Conservation (phyloP, 2,888 invertebrate genomes). For the Acleris holmiana region DNA sequence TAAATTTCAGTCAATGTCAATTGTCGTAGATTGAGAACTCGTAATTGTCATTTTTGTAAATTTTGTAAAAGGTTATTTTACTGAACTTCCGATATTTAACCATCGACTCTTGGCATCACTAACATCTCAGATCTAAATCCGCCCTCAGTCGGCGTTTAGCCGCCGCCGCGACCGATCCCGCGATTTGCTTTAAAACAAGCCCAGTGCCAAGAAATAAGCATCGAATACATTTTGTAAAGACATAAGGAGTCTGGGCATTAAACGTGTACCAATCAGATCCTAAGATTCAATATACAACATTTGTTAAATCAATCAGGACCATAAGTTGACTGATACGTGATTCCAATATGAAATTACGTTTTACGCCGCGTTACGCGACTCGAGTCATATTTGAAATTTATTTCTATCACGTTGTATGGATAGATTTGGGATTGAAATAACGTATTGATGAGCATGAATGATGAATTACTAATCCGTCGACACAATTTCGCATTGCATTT, state of each 20-base stretch:
- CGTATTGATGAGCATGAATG: conserved; percentile 12
- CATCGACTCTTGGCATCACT: conserved; percentile 52
- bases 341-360: no score
- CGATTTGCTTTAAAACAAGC: conserved; percentile 23
- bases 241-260: no score
- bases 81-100: conserved; percentile 39
- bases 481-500: conserved; percentile 8
- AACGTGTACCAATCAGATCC: not conserved
- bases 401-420: conserved; percentile 1
- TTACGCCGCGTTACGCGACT: no score
- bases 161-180: conserved; percentile 48
- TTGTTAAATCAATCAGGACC: not conserved
- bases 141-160: conserved; percentile 57
- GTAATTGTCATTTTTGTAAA: no score
- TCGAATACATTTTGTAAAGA: no score
- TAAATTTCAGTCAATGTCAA: no score
- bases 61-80: conserved; percentile 1
- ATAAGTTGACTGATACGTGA: no score
- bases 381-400: conserved; percentile 12
- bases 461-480: conserved; percentile 20
- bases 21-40: no score
- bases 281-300: not conserved
- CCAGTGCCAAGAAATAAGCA: no score
- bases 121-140: conserved; percentile 52
- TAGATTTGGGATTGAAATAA: conserved; percentile 16